Base-by-base conservation (phyloP, 2,888 invertebrate genomes). In the Mythimna albipuncta region DNA sequence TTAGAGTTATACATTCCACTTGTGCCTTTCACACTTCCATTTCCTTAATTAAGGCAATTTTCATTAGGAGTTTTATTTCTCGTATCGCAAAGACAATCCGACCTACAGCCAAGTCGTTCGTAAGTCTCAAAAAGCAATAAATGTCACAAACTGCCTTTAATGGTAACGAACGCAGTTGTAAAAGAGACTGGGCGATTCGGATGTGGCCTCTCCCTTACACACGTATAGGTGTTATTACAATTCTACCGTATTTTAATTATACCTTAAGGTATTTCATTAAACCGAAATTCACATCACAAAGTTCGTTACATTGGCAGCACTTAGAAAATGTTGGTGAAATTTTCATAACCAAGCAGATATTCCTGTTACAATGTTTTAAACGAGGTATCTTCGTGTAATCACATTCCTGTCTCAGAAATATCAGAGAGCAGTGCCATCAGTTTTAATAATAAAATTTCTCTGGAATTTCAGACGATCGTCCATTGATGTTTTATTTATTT, bases 321-420 rank as follows among this genome's bases (percentile, higher is more conserved):
- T 79, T 77, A 50, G 61, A 75, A 83, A 82, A 85, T 78, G 65
- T 75, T 71, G 64, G 58, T 57, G 64, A 71, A 84, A 79, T 85
- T 86, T 87, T 86, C 79, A 83, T 84, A 83, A 77, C 81, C 63
- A 73, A 82, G 76, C 70, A 69, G 79, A 75, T 77, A 83, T 83
- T 83, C 59, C 70, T 64, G 73, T 64, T 77, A 72, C 77, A 72
- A 72, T 78, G 65, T 82, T 84, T 79, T 69, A 73, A 77, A 81
- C 72, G 77, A 82, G 75, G 73, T 77, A 74, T 72, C 66, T 81
- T 79, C 79, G 77, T 64, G 71, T 82, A 84, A 82, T 81, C 82
- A 81, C 76, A 86, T 86, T 83, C 84, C 76, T 81, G 75, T 71
- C 73, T 83, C 75, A 78, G 71, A 69, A 79, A 85, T 76, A 81